phyloP scores from a whole-genome alignment of 1,140 invertebrate species.

The Bursaphelenchus mucronatus region DNA sequence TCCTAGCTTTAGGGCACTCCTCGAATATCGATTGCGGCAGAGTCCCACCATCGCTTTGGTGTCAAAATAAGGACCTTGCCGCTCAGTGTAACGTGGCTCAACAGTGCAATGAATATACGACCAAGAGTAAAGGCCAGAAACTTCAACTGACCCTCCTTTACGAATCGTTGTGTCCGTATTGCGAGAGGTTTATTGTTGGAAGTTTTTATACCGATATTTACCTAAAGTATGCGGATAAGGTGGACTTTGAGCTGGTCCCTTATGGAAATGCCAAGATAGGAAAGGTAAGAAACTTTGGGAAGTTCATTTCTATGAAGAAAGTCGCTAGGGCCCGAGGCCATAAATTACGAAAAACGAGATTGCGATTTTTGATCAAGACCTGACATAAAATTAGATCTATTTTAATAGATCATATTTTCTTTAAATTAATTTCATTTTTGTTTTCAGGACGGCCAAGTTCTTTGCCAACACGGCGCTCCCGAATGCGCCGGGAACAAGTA shows the following conservation, averaged over 20 bases:
- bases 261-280: neutral
- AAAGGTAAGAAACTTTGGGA: too few species aligned
- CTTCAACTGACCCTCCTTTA: slow-evolving; percentile 1
- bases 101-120: neutral
- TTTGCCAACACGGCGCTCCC: slow-evolving; percentile 26
- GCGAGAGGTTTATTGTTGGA: slow-evolving; percentile 1
- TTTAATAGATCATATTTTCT: too few species aligned
- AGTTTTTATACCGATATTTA: neutral
- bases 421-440: neutral
- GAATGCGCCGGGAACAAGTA: slow-evolving; percentile 30
- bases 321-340: too few species aligned
- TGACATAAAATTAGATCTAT: too few species aligned
- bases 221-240: slow-evolving; percentile 6
- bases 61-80: neutral
- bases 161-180: slow-evolving; percentile 5
- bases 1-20: too few species aligned
- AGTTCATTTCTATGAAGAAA: too few species aligned
- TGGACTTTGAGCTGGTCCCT: slow-evolving; percentile 15
- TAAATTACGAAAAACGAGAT: too few species aligned
- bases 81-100: neutral
- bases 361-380: neutral
- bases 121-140: neutral
- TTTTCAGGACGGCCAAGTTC: slow-evolving; percentile 25
- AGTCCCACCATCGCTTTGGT: slow-evolving; percentile 14
- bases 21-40: slow-evolving; percentile 2